Evolutionary conservation across 2,888 invertebrate species (phyloP).

Genomic region (Drosophila vallismaia): DNA sequence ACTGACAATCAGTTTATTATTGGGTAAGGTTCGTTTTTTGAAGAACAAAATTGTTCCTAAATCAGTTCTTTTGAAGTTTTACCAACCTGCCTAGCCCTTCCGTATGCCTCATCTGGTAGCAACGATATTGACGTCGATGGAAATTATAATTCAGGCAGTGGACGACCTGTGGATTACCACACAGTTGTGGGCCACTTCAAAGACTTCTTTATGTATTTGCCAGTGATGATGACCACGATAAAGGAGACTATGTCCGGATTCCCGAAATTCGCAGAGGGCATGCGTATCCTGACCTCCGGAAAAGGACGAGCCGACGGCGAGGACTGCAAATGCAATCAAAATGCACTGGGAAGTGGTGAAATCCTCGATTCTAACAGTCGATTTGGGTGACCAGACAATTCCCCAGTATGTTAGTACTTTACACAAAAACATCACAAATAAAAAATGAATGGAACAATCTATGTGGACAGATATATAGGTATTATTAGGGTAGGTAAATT

Average conservation of each 20-base stretch:
- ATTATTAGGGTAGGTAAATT: too few relatives aligned
- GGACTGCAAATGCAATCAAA: conserved; percentile 74
- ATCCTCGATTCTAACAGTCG: conserved; percentile 59
- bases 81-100: conserved; percentile 38
- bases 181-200: conserved; percentile 79
- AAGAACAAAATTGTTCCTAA: not conserved
- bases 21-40: conserved; percentile 55
- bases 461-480: too few relatives aligned
- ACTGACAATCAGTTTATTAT: conserved; percentile 46
- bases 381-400: conserved; percentile 48
- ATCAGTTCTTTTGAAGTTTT: conserved; percentile 30
- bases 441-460: not conserved
- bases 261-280: conserved; percentile 79
- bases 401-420: conserved; percentile 17
- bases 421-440: conserved; percentile 11
- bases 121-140: conserved; percentile 69
- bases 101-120: conserved; percentile 39
- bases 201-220: conserved; percentile 82
- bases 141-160: conserved; percentile 11
- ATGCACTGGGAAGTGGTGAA: conserved; percentile 58
- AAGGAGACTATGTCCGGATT: conserved; percentile 81
- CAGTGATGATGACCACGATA: conserved; percentile 81
- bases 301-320: conserved; percentile 58
- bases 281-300: conserved; percentile 74
- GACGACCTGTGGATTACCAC: conserved; percentile 75